A percentile compares a stretch with the other conserved stretches of the same genome.
Evolutionary conservation across 2,888 invertebrate genomes (phyloP).

Genomic region (Shargacucullia verbasci): DNA sequence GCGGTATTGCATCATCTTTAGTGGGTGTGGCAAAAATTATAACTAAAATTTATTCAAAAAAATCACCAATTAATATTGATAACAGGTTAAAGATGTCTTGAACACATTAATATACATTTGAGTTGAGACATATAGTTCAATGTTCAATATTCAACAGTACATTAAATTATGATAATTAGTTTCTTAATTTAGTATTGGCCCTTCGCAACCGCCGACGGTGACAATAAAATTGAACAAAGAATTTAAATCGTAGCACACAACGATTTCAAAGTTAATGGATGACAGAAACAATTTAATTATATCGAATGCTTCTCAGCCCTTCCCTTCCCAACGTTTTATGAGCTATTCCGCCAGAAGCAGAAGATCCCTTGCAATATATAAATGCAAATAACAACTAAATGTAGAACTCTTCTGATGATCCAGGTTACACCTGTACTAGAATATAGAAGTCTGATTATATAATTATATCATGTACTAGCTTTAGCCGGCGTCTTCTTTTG

Average conservation of each 20-base stretch:
- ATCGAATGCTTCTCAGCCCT: too few relatives aligned
- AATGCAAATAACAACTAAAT: too few relatives aligned
- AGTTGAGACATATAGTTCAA: slow-evolving; percentile 13
- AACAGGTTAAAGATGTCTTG: slow-evolving; percentile 7
- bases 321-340: too few relatives aligned
- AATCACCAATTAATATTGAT: slow-evolving; percentile 14
- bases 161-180: slow-evolving; percentile 21
- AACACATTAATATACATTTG: slow-evolving; percentile 6
- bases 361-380: too few relatives aligned
- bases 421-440: too few relatives aligned
- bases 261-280: too few relatives aligned
- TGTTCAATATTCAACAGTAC: slow-evolving; percentile 14
- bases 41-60: slow-evolving; percentile 17
- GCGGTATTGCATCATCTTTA: slow-evolving; percentile 26
- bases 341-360: too few relatives aligned
- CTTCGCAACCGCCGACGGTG: slow-evolving; percentile 7
- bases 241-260: neutral
- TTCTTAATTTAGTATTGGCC: slow-evolving; percentile 15
- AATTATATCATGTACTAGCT: too few relatives aligned
- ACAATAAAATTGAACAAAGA: slow-evolving; percentile 22
- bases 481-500: too few relatives aligned
- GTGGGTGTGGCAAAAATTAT: slow-evolving; percentile 15
- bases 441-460: too few relatives aligned
- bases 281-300: too few relatives aligned
- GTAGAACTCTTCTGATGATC: too few relatives aligned